Evolutionary conservation across 2,888 invertebrate genomes (phyloP).

Genomic region (Leptopilina syphax): DNA sequence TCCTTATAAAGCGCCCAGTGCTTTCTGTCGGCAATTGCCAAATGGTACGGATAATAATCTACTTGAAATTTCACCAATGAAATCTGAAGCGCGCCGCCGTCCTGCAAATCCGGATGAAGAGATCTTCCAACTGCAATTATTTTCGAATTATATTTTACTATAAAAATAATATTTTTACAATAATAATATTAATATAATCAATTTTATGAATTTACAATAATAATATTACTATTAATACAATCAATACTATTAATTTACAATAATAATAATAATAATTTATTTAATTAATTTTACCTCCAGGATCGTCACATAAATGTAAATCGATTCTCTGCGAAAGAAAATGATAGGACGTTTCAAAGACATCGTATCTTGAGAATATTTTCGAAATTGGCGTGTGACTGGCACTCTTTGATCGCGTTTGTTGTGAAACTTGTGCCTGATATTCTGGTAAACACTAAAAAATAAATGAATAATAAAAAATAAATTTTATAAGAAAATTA

Average conservation of each 20-base stretch:
- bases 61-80: conserved; percentile 91
- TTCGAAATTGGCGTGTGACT: conserved; percentile 77
- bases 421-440: conserved; percentile 84
- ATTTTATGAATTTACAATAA: too few relatives aligned
- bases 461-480: conserved; percentile 43
- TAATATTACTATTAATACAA: too few relatives aligned
- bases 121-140: conserved; percentile 85
- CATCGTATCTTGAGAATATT: conserved; percentile 92
- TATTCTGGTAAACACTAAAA: conserved; percentile 84
- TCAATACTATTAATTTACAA: too few relatives aligned
- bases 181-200: too few relatives aligned
- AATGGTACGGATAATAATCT: conserved; percentile 97
- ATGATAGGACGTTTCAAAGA: conserved; percentile 98
- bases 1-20: conserved; percentile 93
- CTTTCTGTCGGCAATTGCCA: conserved; percentile 90
- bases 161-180: too few relatives aligned
- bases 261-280: too few relatives aligned
- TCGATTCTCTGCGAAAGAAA: conserved; percentile 95
- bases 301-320: conserved; percentile 97
- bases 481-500: too few relatives aligned
- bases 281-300: conserved; percentile 81
- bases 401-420: conserved; percentile 76
- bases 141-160: too few relatives aligned
- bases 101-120: conserved; percentile 88
- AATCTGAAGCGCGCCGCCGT: conserved; percentile 96